phyloP scores from a whole-genome alignment of 1,140 invertebrate species.

The Drepana arcuata region DNA sequence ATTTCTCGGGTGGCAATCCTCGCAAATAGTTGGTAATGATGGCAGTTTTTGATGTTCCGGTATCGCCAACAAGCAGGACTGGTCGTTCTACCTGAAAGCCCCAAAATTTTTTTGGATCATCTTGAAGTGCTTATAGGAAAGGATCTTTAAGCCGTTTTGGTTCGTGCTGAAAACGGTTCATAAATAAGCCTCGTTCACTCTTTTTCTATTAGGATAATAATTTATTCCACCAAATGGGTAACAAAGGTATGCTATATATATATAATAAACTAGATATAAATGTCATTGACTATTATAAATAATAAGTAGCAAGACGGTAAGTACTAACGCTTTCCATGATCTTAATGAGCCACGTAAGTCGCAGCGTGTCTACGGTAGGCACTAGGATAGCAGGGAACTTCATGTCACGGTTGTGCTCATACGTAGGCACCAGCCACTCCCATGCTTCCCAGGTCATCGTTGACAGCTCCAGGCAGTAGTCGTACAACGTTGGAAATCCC shows the following conservation, averaged over 20 bases:
- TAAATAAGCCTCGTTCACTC: too few species aligned
- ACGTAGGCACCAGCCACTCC: slow-evolving; percentile 82
- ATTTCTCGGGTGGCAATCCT: slow-evolving; percentile 77
- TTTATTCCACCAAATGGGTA: too few species aligned
- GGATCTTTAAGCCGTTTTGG: too few species aligned
- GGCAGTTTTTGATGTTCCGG: slow-evolving; percentile 92
- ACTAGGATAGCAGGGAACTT: slow-evolving; percentile 89
- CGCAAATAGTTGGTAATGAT: slow-evolving; percentile 87
- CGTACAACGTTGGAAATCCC: slow-evolving; percentile 79
- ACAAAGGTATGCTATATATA: too few species aligned
- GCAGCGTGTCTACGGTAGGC: slow-evolving; percentile 88
- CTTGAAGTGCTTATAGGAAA: too few species aligned
- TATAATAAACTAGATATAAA: too few species aligned
- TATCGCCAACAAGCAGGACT: slow-evolving; percentile 88
- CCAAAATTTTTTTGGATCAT: too few species aligned
- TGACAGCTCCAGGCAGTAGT: slow-evolving; percentile 84
- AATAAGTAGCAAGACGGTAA: too few species aligned
- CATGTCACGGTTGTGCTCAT: slow-evolving; percentile 79
- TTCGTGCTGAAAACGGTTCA: too few species aligned
- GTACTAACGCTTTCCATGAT: slow-evolving; percentile 82
- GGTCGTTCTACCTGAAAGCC: slow-evolving; percentile 80
- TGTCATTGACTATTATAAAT: too few species aligned
- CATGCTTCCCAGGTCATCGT: slow-evolving; percentile 88
- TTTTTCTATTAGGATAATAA: too few species aligned
- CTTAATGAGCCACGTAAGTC: slow-evolving; percentile 83